phyloP scores from a whole-genome alignment of 2,888 invertebrate species.

The Hirtodrosophila alboralis region DNA sequence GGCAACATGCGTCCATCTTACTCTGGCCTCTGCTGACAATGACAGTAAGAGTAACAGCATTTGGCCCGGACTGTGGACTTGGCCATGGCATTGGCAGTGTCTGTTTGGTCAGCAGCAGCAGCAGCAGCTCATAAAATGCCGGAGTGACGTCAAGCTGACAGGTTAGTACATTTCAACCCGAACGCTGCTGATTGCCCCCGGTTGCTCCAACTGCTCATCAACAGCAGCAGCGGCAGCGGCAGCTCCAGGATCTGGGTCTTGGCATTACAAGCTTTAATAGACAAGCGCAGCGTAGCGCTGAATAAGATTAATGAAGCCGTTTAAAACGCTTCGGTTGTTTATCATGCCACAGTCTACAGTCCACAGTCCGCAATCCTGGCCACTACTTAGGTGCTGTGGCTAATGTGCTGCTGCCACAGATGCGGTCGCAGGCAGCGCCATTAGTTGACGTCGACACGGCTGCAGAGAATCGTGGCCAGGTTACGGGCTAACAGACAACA shows the following conservation, averaged over 20 bases:
- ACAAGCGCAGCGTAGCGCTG: conserved; percentile 69
- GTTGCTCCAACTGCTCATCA: conserved; percentile 30
- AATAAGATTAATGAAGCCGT: conserved; percentile 83
- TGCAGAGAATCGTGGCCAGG: conserved; percentile 42
- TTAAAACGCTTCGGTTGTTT: conserved; percentile 83
- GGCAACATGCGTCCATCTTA: conserved; percentile 22
- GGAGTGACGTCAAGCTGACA: conserved; percentile 75
- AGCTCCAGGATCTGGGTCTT: conserved; percentile 27
- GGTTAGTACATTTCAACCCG: conserved; percentile 66
- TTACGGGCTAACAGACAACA: conserved; percentile 17
- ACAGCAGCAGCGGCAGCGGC: conserved; percentile 3
- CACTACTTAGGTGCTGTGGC: conserved; percentile 51
- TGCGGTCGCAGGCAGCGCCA: conserved; percentile 48
- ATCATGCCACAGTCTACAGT: conserved; percentile 73
- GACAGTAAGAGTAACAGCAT: conserved; percentile 34
- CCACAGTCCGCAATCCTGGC: conserved; percentile 22
- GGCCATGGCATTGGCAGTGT: conserved; percentile 17
- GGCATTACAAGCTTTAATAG: conserved; percentile 77
- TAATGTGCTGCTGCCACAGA: conserved; percentile 57
- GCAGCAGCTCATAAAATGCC: conserved; percentile 73
- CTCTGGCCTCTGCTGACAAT: conserved; percentile 27
- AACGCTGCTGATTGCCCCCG: conserved; percentile 66
- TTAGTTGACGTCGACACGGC: conserved; percentile 63
- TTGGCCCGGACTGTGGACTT: conserved; percentile 19
- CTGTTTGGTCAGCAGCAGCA: conserved; percentile 16